Evolutionary conservation across 2,113 vertebrate species (phyloP), one percentile per base, ranked within the genome.

Genomic region (Actinemys pallida): DNA sequence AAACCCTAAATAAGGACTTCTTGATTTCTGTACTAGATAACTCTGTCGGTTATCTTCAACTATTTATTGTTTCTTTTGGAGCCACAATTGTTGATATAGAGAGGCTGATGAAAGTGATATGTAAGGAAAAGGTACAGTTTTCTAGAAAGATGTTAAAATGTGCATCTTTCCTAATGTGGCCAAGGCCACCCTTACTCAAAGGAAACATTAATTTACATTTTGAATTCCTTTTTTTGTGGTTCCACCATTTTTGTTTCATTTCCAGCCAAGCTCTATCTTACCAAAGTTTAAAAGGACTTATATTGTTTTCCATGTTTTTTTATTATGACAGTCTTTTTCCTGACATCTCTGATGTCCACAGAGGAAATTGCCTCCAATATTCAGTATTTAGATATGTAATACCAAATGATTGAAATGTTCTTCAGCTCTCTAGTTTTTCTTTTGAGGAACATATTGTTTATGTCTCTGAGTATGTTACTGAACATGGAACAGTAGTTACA

Each of bases 91-190:
- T 45, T 10, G 45, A 69, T 2, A 83, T 62, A 90, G 80, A 86
- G 83, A 7, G 6, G n/a, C 78, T 83, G 86, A 53, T 86, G 56
- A 78, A 57, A 89, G 56, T 88, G 62, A 57, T 65, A n/a, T n/a
- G 6, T 92, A 87, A 89, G 7, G 75, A 27, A 45, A 93, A 89
- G 83, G 62, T 92, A 86, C 0, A 5, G 49, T 84, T 91, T 91
- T 31, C 49, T 85, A 39, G 83, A 86, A 81, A 87, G 82, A 52
- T 93, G 11, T 89, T 96, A 83, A 53, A 5, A 10, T 72, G 81
- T 65, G 84, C 50, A 91, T 83, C 92, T 97, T 90, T 93, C 91
- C 94, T 94, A 89, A 47, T 29, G 52, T 91, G 65, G 81, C 93
- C 90, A 83, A 4, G 54, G 25, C 92, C 94, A 91, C 91, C 75